A percentile compares a stretch with the other conserved stretches of the same genome.
These are phyloP conservation scores for Perdita meconis DNA, from an alignment of 2,888 invertebrate genomes.

Conservation along the genomic window DNA sequence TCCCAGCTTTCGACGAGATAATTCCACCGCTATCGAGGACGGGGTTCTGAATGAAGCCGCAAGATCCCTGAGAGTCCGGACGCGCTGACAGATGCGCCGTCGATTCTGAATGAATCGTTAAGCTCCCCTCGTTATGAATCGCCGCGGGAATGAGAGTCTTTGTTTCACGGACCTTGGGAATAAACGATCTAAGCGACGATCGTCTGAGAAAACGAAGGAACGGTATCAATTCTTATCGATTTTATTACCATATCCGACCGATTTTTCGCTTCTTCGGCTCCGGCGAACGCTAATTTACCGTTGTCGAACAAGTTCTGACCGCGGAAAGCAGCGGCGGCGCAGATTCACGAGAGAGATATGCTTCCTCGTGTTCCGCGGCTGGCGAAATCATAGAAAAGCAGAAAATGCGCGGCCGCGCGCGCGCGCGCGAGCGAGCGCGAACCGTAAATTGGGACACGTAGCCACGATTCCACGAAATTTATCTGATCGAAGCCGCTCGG, in stretches of 20 bases:
- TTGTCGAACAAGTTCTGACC: conserved; percentile 5
- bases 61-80: background rate
- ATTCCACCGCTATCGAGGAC: conserved; percentile 8
- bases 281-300: conserved; percentile 36
- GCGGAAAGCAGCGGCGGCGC: conserved; percentile 18
- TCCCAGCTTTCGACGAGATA: conserved; percentile 3
- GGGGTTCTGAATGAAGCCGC: background rate
- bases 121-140: no score
- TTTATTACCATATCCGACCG: background rate
- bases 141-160: no score
- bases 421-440: background rate
- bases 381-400: conserved; percentile 42
- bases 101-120: background rate
- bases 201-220: background rate
- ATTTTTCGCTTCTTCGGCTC: background rate
- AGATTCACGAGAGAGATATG: conserved; percentile 49
- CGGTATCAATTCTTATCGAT: background rate
- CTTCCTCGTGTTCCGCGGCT: conserved; percentile 1
- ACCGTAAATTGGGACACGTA: conserved; percentile 62
- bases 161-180: no score
- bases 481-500: conserved; percentile 61
- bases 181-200: background rate
- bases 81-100: background rate
- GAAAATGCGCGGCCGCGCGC: conserved; percentile 53
- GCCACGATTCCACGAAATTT: conserved; percentile 64